Conservation (phyloP, 1,140 invertebrate species). For the Acromyrmex heyeri region DNA sequence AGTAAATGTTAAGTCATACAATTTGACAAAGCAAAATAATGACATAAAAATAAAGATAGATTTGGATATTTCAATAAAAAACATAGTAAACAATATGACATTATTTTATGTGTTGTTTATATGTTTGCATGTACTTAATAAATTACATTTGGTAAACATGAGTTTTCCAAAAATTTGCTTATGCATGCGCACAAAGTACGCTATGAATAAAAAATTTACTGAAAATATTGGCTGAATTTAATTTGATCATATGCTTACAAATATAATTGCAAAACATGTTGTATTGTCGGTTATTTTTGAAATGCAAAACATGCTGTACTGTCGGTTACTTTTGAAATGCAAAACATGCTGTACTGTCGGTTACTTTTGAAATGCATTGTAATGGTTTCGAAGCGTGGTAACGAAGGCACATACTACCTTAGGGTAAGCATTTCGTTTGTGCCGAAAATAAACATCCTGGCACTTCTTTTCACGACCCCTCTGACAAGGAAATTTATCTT, state of each 20-base stretch:
- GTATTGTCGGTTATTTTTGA: no score
- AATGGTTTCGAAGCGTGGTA: constrained; percentile 26
- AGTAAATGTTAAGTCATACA: background rate
- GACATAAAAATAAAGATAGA: constrained; percentile 3
- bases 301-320: no score
- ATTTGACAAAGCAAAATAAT: constrained; percentile 1
- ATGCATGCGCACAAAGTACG: background rate
- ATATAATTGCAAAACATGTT: background rate
- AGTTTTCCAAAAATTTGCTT: background rate
- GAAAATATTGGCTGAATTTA: background rate
- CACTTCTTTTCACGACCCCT: constrained; percentile 60
- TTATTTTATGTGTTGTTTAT: background rate
- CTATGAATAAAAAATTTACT: background rate
- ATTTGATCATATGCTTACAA: background rate
- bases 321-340: no score
- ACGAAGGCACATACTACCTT: constrained; percentile 47
- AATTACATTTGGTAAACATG: background rate
- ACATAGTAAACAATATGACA: background rate
- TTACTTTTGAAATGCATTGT: constrained; percentile 26
- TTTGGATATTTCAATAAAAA: constrained; percentile 4
- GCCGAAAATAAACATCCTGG: constrained; percentile 68
- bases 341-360: background rate
- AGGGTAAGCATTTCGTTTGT: constrained; percentile 44
- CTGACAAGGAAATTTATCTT: constrained; percentile 21
- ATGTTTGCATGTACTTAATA: background rate